phyloP scores from a whole-genome alignment of 1,140 invertebrate species.

The Drosophila subobscura region DNA sequence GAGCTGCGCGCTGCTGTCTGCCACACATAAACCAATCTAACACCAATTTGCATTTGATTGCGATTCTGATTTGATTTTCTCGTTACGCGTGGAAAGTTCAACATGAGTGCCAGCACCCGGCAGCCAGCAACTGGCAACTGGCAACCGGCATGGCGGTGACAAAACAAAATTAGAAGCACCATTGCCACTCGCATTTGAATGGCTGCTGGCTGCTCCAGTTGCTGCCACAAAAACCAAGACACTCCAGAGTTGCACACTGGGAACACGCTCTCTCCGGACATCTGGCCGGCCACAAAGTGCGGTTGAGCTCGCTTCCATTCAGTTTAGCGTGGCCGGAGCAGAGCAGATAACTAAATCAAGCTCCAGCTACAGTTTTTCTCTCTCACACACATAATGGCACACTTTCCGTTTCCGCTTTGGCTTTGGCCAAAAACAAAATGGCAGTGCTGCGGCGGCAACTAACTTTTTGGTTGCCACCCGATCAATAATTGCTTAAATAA shows the following conservation, averaged over 20 bases:
- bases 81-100: constrained; percentile 57
- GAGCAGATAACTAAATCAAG: constrained; percentile 66
- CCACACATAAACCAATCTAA: constrained; percentile 78
- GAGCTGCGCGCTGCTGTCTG: constrained; percentile 6
- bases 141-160: not conserved
- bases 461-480: constrained; percentile 35
- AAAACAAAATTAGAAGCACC: constrained; percentile 36
- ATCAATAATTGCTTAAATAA: constrained; percentile 59
- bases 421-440: constrained; percentile 50
- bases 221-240: constrained; percentile 34
- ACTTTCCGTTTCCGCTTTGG: constrained; percentile 73
- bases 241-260: constrained; percentile 46
- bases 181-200: constrained; percentile 41
- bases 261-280: constrained; percentile 54
- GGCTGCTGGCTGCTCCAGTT: constrained; percentile 50
- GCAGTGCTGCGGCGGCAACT: constrained; percentile 20
- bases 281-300: constrained; percentile 58
- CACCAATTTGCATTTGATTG: constrained; percentile 81
- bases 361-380: constrained; percentile 24
- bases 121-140: too few relatives aligned
- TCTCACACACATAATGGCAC: constrained; percentile 63
- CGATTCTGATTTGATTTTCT: constrained; percentile 74
- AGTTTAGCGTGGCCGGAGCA: constrained; percentile 24
- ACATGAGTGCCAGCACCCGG: constrained; percentile 10
- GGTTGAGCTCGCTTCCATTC: constrained; percentile 4